These are phyloP conservation scores for Saccostrea echinata DNA, from an alignment of 1,140 invertebrate genomes.

Conservation along the genomic window DNA sequence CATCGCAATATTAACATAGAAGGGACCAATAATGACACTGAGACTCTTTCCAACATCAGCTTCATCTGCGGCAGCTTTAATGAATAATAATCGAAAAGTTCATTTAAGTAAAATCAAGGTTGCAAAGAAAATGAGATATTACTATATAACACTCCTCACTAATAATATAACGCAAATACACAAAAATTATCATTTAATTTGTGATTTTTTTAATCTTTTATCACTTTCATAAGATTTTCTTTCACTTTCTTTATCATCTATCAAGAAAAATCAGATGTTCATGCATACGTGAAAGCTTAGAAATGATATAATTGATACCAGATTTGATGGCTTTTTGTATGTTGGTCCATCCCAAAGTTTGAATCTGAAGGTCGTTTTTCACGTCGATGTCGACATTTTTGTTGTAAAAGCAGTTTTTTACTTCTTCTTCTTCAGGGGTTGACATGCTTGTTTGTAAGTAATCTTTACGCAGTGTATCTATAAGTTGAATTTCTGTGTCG, in stretches of 20 bases:
- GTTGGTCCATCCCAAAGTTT: slow-evolving; percentile 64
- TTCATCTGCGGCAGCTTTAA: neutral
- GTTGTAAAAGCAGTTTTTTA: slow-evolving; percentile 63
- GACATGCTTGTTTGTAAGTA: slow-evolving; percentile 53
- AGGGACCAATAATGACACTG: slow-evolving; percentile 73
- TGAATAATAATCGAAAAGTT: neutral
- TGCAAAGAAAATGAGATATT: no score
- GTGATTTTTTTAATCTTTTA: neutral
- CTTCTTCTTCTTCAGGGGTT: slow-evolving; percentile 51
- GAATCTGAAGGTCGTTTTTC: slow-evolving; percentile 60
- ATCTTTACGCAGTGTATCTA: neutral
- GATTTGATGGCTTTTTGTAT: slow-evolving; percentile 64
- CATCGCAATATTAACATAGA: slow-evolving; percentile 76
- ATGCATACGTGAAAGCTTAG: neutral
- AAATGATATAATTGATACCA: neutral
- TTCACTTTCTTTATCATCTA: neutral
- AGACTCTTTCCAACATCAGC: neutral
- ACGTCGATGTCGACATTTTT: slow-evolving; percentile 64
- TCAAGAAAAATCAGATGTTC: neutral
- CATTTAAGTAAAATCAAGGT: no score
- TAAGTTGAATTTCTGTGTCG: neutral
- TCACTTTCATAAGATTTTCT: neutral
- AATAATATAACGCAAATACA: no score
- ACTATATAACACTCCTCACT: no score
- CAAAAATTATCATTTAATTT: no score